Evolutionary conservation across 2,113 vertebrate genomes (phyloP).

Genomic region (Sander vitreus): DNA sequence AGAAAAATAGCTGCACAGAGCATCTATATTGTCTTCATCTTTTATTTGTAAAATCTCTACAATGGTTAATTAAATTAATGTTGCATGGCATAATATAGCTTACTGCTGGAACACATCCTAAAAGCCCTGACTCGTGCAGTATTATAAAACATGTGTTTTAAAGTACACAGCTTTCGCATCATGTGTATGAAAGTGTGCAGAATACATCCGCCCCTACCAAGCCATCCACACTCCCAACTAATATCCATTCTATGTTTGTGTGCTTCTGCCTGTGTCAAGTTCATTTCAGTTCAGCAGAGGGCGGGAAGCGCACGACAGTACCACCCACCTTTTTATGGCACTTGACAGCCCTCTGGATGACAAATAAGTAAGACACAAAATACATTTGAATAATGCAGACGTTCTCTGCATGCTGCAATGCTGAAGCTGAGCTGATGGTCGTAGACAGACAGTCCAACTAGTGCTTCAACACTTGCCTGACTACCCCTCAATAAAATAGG

Average conservation of each 20-base stretch:
- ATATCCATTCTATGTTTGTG: conserved; percentile 62
- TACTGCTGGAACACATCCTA: conserved; percentile 3
- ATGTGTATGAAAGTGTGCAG: conserved; percentile 44
- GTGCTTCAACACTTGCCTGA: conserved; percentile 29
- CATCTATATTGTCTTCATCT: conserved; percentile 7
- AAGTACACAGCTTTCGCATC: conserved; percentile 46
- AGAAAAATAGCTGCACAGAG: conserved; percentile 12
- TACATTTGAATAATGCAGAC: conserved; percentile 80
- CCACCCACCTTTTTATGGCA: conserved; percentile 77
- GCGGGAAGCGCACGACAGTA: conserved; percentile 51
- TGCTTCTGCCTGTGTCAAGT: conserved; percentile 69
- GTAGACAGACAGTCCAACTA: neutral
- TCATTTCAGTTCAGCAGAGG: conserved; percentile 71
- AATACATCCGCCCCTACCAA: conserved; percentile 41
- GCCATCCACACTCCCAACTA: conserved; percentile 52
- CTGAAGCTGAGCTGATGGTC: conserved; percentile 35
- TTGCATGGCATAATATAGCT: conserved; percentile 22
- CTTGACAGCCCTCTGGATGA: conserved; percentile 75
- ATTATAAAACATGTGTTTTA: conserved; percentile 33
- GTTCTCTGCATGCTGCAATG: conserved; percentile 19
- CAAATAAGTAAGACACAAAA: conserved; percentile 79
- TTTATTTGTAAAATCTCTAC: neutral
- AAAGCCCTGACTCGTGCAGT: conserved; percentile 50
- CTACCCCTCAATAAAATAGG: neutral
- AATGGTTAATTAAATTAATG: conserved; percentile 32